phyloP scores from a whole-genome alignment of 2,888 invertebrate genomes.

The Prosopocoilus inquinatus region DNA sequence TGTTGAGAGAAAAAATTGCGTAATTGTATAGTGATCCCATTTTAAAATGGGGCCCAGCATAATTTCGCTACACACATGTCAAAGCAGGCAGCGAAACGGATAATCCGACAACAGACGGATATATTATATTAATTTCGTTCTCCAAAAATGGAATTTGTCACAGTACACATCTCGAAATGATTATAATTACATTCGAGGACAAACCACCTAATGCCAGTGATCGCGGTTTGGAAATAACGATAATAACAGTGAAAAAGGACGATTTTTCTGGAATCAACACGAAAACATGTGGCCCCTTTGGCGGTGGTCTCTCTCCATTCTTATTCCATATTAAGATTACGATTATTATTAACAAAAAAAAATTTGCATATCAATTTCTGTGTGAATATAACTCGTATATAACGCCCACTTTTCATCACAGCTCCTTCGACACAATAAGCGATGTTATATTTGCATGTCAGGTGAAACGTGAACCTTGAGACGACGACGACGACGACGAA shows the following conservation, averaged over 20 bases:
- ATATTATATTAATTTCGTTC: slow-evolving; percentile 6
- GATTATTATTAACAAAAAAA: slow-evolving; percentile 7
- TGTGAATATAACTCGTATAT: slow-evolving; percentile 20
- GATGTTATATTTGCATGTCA: slow-evolving; percentile 35
- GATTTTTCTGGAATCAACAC: not conserved
- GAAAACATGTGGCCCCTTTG: not conserved
- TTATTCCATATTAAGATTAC: not conserved
- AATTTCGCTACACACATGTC: no score
- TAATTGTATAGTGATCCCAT: no score
- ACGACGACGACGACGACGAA: not conserved
- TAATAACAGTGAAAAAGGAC: not conserved
- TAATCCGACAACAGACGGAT: slow-evolving; percentile 1
- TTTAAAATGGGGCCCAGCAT: no score
- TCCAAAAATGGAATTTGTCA: slow-evolving; percentile 20
- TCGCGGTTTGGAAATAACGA: not conserved
- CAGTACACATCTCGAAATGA: slow-evolving; percentile 19
- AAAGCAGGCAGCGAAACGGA: not conserved
- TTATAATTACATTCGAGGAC: slow-evolving; percentile 16
- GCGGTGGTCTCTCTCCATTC: not conserved
- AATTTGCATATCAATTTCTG: slow-evolving; percentile 22
- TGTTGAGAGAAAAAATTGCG: no score
- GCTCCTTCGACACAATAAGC: slow-evolving; percentile 28
- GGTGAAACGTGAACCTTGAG: slow-evolving; percentile 27
- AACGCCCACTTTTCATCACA: slow-evolving; percentile 32
- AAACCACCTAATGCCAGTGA: not conserved